Evolutionary conservation across 2,888 invertebrate genomes (phyloP), one percentile per base, ranked within the genome.

Genomic region (Harpagoxenus sublaevis): DNA sequence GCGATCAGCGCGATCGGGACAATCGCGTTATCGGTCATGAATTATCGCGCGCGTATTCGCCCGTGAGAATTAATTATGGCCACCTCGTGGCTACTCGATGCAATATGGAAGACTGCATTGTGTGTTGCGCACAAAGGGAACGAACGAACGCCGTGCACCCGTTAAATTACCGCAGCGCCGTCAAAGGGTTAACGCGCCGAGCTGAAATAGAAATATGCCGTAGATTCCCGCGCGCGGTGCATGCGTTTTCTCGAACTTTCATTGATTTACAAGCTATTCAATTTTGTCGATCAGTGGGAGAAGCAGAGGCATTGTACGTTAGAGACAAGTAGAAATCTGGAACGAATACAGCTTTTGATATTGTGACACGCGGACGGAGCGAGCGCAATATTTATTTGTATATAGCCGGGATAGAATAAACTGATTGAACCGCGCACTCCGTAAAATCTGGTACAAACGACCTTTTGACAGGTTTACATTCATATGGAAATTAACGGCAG

Each of bases 171-270:
- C 79, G 48, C 35, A 57, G 23, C 60, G 60, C 39, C 48, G 28
- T 79, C 70, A 79, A 79, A 79, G 79, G 70, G 71, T 79, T 79
- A 70, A 79, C 78, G 66, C 39, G 57, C 45, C 57, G 66, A 57
- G 55, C 10, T 23, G 48, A 70, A 62, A 79, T 39, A 60, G 48
- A 79, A 79, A 70, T 79, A 62, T 39, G 35, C 48, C 9, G 39
- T 18, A 70, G 79, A 79, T 60, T 70, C 70, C 23, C 45, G 18
- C 23, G 10, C 12, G n/a, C 15, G 18, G 15, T 66, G 8, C 28
- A 51, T 12, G 15, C 39, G 35, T 51, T 79, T n/a, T 48, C 60
- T 48, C 39, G 48, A 55, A 70, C 60, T 79, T 39, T 23, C 48
- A 48, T 48, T 18, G 28, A 48, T 79, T 31, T 42, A 12, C 42